Evolutionary conservation across 2,113 vertebrate genomes (phyloP), one percentile per base, ranked within the genome.

Genomic region (Emberiza fucata): DNA sequence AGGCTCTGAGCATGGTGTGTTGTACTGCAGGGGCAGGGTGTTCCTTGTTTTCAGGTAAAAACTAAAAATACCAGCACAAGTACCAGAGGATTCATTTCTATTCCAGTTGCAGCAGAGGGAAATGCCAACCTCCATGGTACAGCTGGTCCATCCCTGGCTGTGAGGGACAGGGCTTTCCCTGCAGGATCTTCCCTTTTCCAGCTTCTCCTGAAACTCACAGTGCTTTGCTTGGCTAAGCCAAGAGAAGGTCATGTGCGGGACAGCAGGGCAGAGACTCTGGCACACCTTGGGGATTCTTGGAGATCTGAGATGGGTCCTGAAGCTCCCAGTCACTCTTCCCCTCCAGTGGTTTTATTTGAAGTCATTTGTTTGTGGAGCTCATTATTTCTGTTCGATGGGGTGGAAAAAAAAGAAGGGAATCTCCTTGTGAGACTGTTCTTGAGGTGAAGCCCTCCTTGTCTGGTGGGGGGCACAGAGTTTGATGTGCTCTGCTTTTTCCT

Each of bases 31-130:
- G 29, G 56, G 24, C 60, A 53, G 69, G 65, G 35, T 39, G 64
- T 12, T 81, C 73, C 21, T 66, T 84, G 42, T 73, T 93, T 87
- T 73, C 93, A 90, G 88, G 93, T 81, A 61, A 81, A 95, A 91
- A 61, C 51, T 48, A 11, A 81, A 59, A 21, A 47, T 81, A 56
- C 47, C 63, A 81, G 87, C 92, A 78, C 65, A 17, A 66, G 29
- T 37, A 68, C 54, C 57, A 23, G 61, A 27, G 44, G 79, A 45
- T 87, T 37, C 5, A 1, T 75, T 72, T 59, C 7, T 44, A 0
- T 57, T 44, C 29, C 59, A 5, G 1, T 66, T 78, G 19, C 29
- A 48, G 63, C 71, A 77, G 80, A 64, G 31, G 21, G 57, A 65
- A 28, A 22, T 5, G 54, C 70, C 4, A 21, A 31, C 70, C 31